These are phyloP conservation scores for Astyanax mexicanus DNA, from an alignment of 2,797 vertebrate species.

Conservation along the genomic window DNA sequence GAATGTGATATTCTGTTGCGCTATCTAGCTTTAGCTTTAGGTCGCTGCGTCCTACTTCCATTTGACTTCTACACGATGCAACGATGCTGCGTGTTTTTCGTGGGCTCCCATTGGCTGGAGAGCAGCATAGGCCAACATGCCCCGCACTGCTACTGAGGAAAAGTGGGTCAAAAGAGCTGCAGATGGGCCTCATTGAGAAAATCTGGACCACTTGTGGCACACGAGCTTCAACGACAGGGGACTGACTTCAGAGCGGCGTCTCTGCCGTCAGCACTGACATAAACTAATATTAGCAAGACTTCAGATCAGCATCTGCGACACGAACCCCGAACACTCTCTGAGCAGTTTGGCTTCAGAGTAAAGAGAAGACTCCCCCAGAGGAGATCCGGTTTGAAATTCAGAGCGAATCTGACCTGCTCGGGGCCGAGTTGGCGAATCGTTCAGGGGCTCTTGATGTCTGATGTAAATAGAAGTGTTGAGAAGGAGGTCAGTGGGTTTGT, in stretches of 20 bases:
- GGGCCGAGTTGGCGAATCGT: constrained; percentile 4
- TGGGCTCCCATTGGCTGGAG: constrained; percentile 38
- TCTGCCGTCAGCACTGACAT: too few species aligned
- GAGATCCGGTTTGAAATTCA: constrained; percentile 46
- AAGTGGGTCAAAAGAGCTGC: constrained; percentile 35
- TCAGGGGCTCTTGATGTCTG: constrained; percentile 44
- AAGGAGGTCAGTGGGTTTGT: constrained; percentile 63
- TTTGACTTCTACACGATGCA: constrained; percentile 41
- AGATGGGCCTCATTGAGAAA: background rate
- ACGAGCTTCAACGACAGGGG: background rate
- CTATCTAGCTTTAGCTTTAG: constrained; percentile 28
- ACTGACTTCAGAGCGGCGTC: background rate
- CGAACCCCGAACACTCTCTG: background rate
- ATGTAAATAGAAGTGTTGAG: constrained; percentile 36
- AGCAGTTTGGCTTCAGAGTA: background rate
- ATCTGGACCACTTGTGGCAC: background rate
- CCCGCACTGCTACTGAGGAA: constrained; percentile 17
- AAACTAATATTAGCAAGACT: background rate
- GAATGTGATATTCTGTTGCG: background rate
- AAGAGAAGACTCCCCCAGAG: constrained; percentile 19
- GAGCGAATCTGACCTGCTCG: constrained; percentile 6
- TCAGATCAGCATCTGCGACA: background rate
- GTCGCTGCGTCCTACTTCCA: constrained; percentile 66
- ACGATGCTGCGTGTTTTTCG: constrained; percentile 12
- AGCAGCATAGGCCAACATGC: constrained; percentile 36